Percentiles rank a stretch among this genome's conserved stretches.
Conservation (phyloP, 2,113 vertebrate species). For the Carlito syrichta region DNA sequence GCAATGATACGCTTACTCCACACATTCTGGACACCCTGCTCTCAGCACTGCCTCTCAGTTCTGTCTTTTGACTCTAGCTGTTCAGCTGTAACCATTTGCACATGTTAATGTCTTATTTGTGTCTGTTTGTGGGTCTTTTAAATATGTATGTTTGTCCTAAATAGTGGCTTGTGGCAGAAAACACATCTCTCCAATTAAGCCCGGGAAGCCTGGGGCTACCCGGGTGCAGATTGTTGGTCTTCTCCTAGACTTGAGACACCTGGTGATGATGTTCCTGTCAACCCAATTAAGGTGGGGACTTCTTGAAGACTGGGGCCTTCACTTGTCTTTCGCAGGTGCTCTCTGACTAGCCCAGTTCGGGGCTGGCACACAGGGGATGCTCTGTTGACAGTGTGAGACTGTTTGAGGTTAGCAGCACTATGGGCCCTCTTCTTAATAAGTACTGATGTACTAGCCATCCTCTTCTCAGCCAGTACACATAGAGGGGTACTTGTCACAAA, state of each 20-base stretch:
- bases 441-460: not conserved
- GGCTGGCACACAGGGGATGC: not conserved
- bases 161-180: slow-evolving; percentile 54
- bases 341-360: not conserved
- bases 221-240: slow-evolving; percentile 8
- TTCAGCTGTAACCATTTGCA: slow-evolving; percentile 36
- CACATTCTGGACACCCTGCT: not conserved
- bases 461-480: not conserved
- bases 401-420: not conserved
- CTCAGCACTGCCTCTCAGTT: not conserved
- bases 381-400: not conserved
- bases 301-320: not conserved
- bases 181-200: slow-evolving; percentile 50
- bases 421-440: not conserved
- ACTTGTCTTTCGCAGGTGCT: not conserved
- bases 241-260: slow-evolving; percentile 6
- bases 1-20: not conserved
- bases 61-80: slow-evolving; percentile 5
- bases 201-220: slow-evolving; percentile 45
- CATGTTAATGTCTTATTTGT: slow-evolving; percentile 65
- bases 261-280: not conserved
- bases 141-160: slow-evolving; percentile 60
- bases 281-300: not conserved
- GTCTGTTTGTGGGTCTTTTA: slow-evolving; percentile 55
- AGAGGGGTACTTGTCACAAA: not conserved